A percentile compares a stretch with the other conserved stretches of the same genome.
Evolutionary conservation across 2,113 vertebrate species (phyloP).

Genomic region (Cryptotis parvus): DNA sequence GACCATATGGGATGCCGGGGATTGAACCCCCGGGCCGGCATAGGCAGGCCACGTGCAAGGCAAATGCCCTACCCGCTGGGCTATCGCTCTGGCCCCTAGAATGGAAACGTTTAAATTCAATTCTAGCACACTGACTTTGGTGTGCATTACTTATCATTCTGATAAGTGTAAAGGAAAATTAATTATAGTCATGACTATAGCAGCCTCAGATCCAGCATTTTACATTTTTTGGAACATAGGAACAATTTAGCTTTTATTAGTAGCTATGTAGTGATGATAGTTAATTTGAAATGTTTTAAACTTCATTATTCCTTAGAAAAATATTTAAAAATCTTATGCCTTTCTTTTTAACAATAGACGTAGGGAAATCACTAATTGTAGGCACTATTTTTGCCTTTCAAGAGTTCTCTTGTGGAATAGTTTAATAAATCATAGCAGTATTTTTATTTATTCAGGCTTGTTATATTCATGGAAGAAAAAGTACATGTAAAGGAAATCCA

Average conservation of each 20-base stretch:
- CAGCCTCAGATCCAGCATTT: neutral
- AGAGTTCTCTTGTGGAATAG: slow-evolving; percentile 70
- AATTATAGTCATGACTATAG: neutral
- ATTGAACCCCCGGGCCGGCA: too few species aligned
- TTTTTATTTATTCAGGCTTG: slow-evolving; percentile 30
- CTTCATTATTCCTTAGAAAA: slow-evolving; percentile 40
- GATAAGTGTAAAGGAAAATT: neutral
- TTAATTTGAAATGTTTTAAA: neutral
- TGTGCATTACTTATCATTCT: neutral
- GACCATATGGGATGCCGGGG: too few species aligned
- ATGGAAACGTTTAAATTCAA: neutral
- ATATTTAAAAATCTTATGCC: slow-evolving; percentile 18
- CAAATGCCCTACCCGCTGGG: too few species aligned
- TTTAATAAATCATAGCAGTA: neutral
- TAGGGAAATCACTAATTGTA: neutral
- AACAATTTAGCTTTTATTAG: neutral
- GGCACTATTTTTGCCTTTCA: neutral
- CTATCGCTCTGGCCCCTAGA: too few species aligned
- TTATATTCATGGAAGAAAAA: slow-evolving; percentile 28
- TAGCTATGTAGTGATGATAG: neutral
- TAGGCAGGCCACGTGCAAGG: too few species aligned
- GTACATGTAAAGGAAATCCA: slow-evolving; percentile 11
- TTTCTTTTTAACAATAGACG: slow-evolving; percentile 55
- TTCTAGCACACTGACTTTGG: neutral
- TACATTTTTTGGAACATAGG: too few species aligned